Percentiles rank a stretch among this genome's conserved stretches.
Evolutionary conservation across 2,888 invertebrate genomes (phyloP).

Genomic region (Aleiodes testaceus): DNA sequence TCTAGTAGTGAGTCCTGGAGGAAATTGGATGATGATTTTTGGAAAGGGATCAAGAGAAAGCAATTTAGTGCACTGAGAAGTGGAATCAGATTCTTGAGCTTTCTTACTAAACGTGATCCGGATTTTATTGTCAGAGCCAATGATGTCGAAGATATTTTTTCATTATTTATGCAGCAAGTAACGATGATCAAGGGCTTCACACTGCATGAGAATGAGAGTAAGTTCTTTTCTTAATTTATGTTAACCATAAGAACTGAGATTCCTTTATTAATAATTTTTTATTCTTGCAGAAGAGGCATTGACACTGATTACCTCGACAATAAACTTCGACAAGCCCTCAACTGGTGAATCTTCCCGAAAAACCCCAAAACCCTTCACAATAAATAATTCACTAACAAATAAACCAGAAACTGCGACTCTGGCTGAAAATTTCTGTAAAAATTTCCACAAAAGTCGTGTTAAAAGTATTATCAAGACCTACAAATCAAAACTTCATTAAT

Average conservation of each 20-base stretch:
- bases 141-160: conserved; percentile 63
- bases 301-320: conserved; percentile 60
- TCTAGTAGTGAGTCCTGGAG: not conserved
- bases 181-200: conserved; percentile 56
- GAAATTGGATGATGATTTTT: conserved; percentile 55
- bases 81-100: conserved; percentile 65
- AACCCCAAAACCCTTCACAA: conserved; percentile 38
- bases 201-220: conserved; percentile 64
- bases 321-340: conserved; percentile 57
- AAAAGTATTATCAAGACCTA: conserved; percentile 42
- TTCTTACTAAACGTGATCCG: conserved; percentile 63
- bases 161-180: conserved; percentile 62
- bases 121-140: conserved; percentile 62
- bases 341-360: conserved; percentile 41
- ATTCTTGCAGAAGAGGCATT: conserved; percentile 60
- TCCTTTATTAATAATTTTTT: conserved; percentile 2
- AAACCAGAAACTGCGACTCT: conserved; percentile 34
- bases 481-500: not conserved
- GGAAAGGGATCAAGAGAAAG: conserved; percentile 54
- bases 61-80: conserved; percentile 60
- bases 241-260: too few relatives aligned
- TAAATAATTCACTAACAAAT: conserved; percentile 42
- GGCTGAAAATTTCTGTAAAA: not conserved
- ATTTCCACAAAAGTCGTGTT: conserved; percentile 34
- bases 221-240: conserved; percentile 46